Conservation (phyloP, 1,140 invertebrate genomes). For the Bombus breviceps region DNA sequence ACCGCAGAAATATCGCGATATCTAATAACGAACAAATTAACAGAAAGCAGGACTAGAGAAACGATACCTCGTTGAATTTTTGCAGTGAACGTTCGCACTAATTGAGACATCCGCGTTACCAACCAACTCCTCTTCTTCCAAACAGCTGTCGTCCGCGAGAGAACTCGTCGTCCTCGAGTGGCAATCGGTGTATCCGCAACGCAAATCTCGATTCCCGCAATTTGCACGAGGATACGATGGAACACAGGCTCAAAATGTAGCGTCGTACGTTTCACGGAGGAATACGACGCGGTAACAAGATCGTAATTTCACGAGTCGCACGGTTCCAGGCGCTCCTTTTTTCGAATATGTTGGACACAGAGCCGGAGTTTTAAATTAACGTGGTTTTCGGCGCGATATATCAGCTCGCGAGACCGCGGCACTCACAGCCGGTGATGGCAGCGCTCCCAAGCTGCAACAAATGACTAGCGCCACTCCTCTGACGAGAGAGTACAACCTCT, state of each 20-base stretch:
- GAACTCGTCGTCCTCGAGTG: slow-evolving; percentile 8
- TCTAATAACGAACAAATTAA: too few species aligned
- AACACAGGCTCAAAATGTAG: background rate
- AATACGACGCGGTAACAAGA: background rate
- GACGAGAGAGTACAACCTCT: slow-evolving; percentile 59
- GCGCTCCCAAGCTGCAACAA: slow-evolving; percentile 42
- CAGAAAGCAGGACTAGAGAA: background rate
- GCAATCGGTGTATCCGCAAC: background rate
- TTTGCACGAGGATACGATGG: background rate
- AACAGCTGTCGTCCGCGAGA: background rate
- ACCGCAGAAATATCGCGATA: too few species aligned
- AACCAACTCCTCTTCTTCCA: background rate
- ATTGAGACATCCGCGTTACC: background rate
- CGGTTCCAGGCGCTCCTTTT: background rate
- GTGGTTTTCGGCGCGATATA: slow-evolving; percentile 37
- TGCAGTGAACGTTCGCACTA: background rate
- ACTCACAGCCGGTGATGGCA: background rate
- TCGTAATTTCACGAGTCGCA: slow-evolving; percentile 3
- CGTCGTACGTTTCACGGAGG: background rate
- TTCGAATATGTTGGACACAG: background rate
- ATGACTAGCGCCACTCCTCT: slow-evolving; percentile 58
- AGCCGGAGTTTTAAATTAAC: slow-evolving; percentile 27
- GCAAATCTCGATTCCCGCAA: slow-evolving; percentile 4
- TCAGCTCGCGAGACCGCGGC: slow-evolving; percentile 27
- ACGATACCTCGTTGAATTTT: background rate